phyloP scores from a whole-genome alignment of 1,140 invertebrate genomes.

The Neodiprion virginianus region DNA sequence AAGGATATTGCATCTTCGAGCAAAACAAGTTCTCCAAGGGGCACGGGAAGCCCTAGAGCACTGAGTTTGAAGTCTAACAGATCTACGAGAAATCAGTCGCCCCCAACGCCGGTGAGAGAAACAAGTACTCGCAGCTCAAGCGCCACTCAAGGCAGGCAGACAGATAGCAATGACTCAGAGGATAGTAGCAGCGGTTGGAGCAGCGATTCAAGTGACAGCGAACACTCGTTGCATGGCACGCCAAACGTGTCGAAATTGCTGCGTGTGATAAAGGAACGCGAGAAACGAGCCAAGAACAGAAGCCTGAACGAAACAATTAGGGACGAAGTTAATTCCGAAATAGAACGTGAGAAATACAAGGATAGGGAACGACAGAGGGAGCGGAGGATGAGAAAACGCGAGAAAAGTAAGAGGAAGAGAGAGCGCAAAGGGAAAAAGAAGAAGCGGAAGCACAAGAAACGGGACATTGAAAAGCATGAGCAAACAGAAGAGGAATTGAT shows the following conservation, averaged over 20 bases:
- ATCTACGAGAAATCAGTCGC: conserved; percentile 18
- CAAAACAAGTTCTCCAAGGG: not conserved
- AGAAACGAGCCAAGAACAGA: conserved; percentile 56
- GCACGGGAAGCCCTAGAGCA: not conserved
- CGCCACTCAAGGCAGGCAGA: not conserved
- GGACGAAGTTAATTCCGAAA: conserved; percentile 56
- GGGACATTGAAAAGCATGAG: conserved; percentile 24
- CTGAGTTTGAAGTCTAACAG: conserved; percentile 8
- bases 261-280: conserved; percentile 55
- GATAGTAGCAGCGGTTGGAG: conserved; percentile 5
- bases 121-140: conserved; percentile 2
- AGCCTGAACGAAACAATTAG: conserved; percentile 55
- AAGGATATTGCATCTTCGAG: conserved; percentile 20
- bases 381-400: conserved; percentile 36
- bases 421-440: conserved; percentile 32
- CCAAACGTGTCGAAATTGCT: conserved; percentile 48
- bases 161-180: not conserved
- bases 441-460: conserved; percentile 27
- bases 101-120: conserved; percentile 20
- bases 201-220: conserved; percentile 24
- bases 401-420: conserved; percentile 32
- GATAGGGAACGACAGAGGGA: conserved; percentile 47
- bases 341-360: conserved; percentile 39
- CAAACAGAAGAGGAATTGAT: not conserved
- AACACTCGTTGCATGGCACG: conserved; percentile 19